These are phyloP conservation scores for Ciconia stormi DNA, from an alignment of 2,113 vertebrate species.

Conservation along the genomic window DNA sequence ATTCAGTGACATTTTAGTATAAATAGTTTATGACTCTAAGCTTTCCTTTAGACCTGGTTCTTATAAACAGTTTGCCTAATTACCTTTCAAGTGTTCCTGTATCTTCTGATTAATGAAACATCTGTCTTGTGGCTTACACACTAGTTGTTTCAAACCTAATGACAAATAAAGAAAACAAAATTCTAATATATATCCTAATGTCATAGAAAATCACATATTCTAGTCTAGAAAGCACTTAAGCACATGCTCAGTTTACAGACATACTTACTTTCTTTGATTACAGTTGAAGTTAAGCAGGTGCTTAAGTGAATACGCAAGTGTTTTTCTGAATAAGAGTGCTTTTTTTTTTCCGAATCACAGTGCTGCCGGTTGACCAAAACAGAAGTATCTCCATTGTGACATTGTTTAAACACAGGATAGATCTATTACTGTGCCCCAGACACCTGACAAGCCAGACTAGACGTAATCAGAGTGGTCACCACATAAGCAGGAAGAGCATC, in stretches of 20 bases:
- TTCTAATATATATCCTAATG: neutral
- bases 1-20: constrained; percentile 22
- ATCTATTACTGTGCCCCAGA: neutral
- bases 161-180: neutral
- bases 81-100: constrained; percentile 35
- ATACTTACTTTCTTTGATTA: neutral
- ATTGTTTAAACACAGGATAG: neutral
- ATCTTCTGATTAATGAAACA: constrained; percentile 36
- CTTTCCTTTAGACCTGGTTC: constrained; percentile 15
- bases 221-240: neutral
- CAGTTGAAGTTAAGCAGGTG: neutral
- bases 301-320: neutral
- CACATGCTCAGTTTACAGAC: neutral
- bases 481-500: neutral
- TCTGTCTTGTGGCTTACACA: neutral
- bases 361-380: neutral
- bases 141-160: neutral
- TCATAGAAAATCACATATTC: neutral
- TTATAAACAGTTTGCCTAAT: constrained; percentile 47
- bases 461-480: neutral
- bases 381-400: neutral
- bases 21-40: constrained; percentile 34
- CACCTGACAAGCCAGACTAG: neutral
- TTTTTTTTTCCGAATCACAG: neutral
- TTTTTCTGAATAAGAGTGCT: neutral